Evolutionary conservation across 2,888 invertebrate species (phyloP).

Genomic region (Rhagium mordax): DNA sequence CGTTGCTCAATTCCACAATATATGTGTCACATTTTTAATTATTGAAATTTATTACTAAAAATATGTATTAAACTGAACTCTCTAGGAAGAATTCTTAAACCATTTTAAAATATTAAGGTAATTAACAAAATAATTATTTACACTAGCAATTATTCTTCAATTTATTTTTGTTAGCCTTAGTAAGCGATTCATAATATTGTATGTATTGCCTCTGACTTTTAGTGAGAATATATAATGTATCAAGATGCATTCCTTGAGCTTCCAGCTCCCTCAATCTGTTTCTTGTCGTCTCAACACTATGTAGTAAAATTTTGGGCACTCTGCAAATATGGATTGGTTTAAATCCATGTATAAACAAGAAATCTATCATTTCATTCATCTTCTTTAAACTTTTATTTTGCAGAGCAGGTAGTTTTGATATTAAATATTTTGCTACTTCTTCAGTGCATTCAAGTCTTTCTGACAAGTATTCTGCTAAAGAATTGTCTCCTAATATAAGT

Average conservation of each 20-base stretch:
- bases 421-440: conserved; percentile 61
- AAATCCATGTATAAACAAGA: conserved; percentile 67
- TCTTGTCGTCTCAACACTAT: conserved; percentile 67
- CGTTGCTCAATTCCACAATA: too few species aligned
- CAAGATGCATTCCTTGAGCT: conserved; percentile 58
- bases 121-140: too few species aligned
- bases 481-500: conserved; percentile 65
- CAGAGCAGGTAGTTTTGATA: conserved; percentile 66
- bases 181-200: conserved; percentile 60
- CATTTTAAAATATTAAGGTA: too few species aligned
- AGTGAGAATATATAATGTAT: conserved; percentile 64
- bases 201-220: conserved; percentile 66
- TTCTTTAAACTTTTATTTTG: conserved; percentile 67
- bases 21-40: too few species aligned
- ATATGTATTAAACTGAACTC: too few species aligned
- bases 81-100: too few species aligned
- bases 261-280: conserved; percentile 65
- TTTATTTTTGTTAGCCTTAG: conserved; percentile 57
- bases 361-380: conserved; percentile 69
- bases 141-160: conserved; percentile 41
- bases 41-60: too few species aligned
- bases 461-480: conserved; percentile 67
- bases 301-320: conserved; percentile 69
- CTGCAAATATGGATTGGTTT: conserved; percentile 65
- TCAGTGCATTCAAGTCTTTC: conserved; percentile 65